Percentiles rank a stretch among this genome's conserved stretches.
These are phyloP conservation scores for Opisthograptis luteolata DNA, from an alignment of 2,888 invertebrate genomes.

Conservation along the genomic window DNA sequence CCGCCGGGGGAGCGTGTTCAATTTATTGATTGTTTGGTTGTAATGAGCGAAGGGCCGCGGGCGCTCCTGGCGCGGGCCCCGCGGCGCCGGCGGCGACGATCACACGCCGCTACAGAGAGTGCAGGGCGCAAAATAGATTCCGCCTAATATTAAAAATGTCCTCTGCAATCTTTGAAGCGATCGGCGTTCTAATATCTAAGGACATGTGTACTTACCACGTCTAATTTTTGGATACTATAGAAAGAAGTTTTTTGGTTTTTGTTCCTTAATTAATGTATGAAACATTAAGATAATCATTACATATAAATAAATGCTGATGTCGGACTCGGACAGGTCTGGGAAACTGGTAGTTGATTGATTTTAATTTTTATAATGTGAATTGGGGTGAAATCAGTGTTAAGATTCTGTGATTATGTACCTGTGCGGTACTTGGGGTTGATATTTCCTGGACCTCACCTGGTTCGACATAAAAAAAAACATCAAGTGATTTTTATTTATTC, in stretches of 20 bases:
- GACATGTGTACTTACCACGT: slow-evolving; percentile 76
- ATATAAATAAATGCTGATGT: slow-evolving; percentile 76
- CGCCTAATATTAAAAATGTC: slow-evolving; percentile 81
- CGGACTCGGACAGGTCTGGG: slow-evolving; percentile 62
- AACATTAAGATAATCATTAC: slow-evolving; percentile 78
- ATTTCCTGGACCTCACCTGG: slow-evolving; percentile 67
- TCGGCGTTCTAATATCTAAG: slow-evolving; percentile 61
- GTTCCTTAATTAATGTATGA: slow-evolving; percentile 83
- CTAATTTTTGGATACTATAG: slow-evolving; percentile 76
- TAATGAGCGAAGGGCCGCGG: slow-evolving; percentile 1
- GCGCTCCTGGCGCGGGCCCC: slow-evolving; percentile 4
- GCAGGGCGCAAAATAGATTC: slow-evolving; percentile 78
- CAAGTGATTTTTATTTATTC: slow-evolving; percentile 28
- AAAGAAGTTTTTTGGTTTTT: slow-evolving; percentile 79
- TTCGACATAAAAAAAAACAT: slow-evolving; percentile 66
- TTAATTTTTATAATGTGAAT: slow-evolving; percentile 75
- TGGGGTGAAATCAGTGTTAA: slow-evolving; percentile 64
- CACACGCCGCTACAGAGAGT: slow-evolving; percentile 72
- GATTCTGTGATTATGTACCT: slow-evolving; percentile 81
- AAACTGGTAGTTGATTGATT: slow-evolving; percentile 68
- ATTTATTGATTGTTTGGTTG: slow-evolving; percentile 42
- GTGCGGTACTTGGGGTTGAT: slow-evolving; percentile 60
- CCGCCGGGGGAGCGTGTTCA: slow-evolving; percentile 44
- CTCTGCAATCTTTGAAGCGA: slow-evolving; percentile 81
- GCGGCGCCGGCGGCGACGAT: slow-evolving; percentile 44